A percentile compares a stretch with the other conserved stretches of the same genome.
Conservation (phyloP, 2,888 invertebrate species). For the Adelphocoris suturalis region DNA sequence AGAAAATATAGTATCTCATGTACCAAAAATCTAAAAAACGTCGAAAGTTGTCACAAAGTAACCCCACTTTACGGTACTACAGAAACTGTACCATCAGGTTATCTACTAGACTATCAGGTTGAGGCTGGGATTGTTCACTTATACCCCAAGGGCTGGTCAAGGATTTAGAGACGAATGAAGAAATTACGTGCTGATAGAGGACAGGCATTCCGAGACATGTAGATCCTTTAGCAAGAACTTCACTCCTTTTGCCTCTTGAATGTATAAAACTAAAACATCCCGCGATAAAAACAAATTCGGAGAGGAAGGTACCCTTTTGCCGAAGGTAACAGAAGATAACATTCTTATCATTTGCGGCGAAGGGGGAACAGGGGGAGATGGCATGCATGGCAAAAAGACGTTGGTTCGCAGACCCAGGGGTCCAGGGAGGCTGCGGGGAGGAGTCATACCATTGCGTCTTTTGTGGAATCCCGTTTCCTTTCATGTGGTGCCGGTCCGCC, state of each 20-base stretch:
- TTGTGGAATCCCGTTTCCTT: constrained; percentile 60
- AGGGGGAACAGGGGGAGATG: constrained; percentile 4
- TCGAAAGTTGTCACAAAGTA: no score
- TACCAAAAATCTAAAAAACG: no score
- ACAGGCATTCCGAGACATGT: constrained; percentile 19
- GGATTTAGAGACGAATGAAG: constrained; percentile 23
- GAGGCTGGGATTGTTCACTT: no score
- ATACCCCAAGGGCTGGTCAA: no score
- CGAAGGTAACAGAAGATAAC: constrained; percentile 41
- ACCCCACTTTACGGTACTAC: no score
- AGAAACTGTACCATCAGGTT: no score
- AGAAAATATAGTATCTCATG: no score
- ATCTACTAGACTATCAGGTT: no score
- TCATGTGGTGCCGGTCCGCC: constrained; percentile 64
- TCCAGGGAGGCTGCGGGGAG: background rate
- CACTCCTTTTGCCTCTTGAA: constrained; percentile 1
- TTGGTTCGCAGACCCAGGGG: background rate
- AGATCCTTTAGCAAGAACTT: constrained; percentile 41
- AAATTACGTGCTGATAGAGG: background rate
- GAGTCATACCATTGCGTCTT: constrained; percentile 59
- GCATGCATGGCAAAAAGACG: constrained; percentile 51
- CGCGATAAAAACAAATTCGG: constrained; percentile 59
- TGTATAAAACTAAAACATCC: constrained; percentile 32
- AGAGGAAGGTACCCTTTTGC: constrained; percentile 42
- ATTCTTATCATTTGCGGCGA: constrained; percentile 56